phyloP scores from a whole-genome alignment of 2,797 vertebrate genomes.

The Cacajao melanocephalus region DNA sequence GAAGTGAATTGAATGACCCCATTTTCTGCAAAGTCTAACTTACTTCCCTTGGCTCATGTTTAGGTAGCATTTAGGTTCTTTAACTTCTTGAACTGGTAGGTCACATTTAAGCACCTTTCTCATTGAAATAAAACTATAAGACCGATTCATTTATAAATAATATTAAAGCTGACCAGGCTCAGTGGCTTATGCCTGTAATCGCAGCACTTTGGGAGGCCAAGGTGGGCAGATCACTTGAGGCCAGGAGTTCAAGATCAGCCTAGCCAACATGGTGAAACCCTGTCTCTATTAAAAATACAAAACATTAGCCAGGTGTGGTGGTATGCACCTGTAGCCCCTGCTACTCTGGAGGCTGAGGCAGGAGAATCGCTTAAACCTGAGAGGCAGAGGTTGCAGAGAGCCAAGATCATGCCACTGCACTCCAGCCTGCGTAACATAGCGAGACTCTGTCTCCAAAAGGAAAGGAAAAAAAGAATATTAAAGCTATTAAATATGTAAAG shows the following conservation, averaged over 20 bases:
- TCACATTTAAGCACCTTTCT: neutral
- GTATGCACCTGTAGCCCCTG: neutral
- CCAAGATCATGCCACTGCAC: neutral
- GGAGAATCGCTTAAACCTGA: neutral
- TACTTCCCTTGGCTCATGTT: neutral
- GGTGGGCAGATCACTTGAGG: neutral
- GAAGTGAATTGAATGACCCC: neutral
- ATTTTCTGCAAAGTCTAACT: neutral
- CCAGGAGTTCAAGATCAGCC: neutral
- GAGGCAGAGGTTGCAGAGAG: neutral
- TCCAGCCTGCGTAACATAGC: neutral
- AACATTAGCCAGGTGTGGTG: neutral
- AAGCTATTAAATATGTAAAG: slow-evolving; percentile 21
- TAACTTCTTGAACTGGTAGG: neutral
- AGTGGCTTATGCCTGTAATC: too few relatives aligned
- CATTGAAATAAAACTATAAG: slow-evolving; percentile 42
- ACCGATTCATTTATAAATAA: slow-evolving; percentile 31
- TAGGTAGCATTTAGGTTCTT: slow-evolving; percentile 1
- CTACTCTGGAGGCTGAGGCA: neutral
- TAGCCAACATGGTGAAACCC: neutral
- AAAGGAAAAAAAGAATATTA: neutral
- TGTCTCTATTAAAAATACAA: neutral
- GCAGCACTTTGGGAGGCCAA: too few relatives aligned
- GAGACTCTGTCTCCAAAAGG: neutral
- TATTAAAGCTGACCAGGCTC: neutral